Conservation (phyloP, 2,113 vertebrate species). For the Antigone vipio region DNA sequence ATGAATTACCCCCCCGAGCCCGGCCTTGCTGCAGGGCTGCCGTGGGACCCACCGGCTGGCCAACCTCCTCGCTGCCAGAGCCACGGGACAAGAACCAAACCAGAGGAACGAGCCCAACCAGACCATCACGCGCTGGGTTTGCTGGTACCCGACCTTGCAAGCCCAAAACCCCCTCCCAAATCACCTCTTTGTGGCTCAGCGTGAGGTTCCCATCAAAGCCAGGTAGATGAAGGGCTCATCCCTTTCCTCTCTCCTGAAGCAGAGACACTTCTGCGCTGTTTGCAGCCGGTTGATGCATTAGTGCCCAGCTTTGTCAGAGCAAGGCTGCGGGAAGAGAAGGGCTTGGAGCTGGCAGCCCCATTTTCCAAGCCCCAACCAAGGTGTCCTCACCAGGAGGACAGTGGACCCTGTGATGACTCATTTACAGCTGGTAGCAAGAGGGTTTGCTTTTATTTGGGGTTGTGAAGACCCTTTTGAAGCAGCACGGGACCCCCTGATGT, state of each 20-base stretch:
- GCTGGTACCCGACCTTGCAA: not conserved
- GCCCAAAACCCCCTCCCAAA: accelerated
- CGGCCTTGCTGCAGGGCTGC: not conserved
- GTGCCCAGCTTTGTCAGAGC: not conserved
- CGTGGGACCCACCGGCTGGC: accelerated
- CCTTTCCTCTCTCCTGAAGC: not conserved
- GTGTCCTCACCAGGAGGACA: not conserved
- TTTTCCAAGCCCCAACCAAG: not conserved
- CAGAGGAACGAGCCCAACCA: not conserved
- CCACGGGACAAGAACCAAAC: not conserved
- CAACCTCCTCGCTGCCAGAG: not conserved
- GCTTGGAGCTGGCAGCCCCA: accelerated
- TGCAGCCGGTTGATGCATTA: not conserved
- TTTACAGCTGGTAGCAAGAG: not conserved
- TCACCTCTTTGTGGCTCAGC: accelerated
- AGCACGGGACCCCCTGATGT: not conserved
- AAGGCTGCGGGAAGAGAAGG: not conserved
- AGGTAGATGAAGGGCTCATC: not conserved
- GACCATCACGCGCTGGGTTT: not conserved
- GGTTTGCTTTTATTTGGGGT: not conserved
- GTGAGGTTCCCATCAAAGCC: accelerated
- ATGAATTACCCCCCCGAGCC: accelerated
- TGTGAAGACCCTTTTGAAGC: not conserved
- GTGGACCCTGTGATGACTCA: no score
- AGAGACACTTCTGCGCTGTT: not conserved